Evolutionary conservation across 2,888 invertebrate genomes (phyloP), one percentile per base, ranked within the genome.

Genomic region (Crematogaster levior): DNA sequence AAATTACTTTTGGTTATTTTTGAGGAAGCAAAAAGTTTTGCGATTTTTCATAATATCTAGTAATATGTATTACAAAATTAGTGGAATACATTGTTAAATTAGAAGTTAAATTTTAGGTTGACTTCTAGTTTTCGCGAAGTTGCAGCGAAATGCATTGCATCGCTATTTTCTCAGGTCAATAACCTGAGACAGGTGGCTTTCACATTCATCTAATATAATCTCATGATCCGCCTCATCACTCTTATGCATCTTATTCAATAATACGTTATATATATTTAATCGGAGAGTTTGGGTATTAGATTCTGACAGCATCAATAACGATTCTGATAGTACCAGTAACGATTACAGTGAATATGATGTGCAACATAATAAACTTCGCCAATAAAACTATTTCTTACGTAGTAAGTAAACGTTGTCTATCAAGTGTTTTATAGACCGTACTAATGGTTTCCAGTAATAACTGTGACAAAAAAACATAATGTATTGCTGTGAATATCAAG

Each of bases 201-300:
- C 18, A 48, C 73, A 46, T 61, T 74, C 18, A 60, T 43, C 34
- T 60, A 73, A 43, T 60, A 58, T 72, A 27, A 37, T 43, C 24
- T 30, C 7, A 46, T 60, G 60, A 30, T 60, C 21, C 12, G 21
- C 9, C 61, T 61, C 18, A 21, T 60, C 46, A 43, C 18, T 61
- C 30, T 61, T 74, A 61, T 34, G 15, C 18, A 34, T 34, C 9
- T 24, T 48, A 34, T 43, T 34, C 7, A 43, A 21, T 73, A 73
- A 73, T 73, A 4, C 1, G 3, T 61, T 74, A 30, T 1, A 56
- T 30, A 30, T 40, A 24, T 24, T 46, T 74, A 46, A 21, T 9
- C 18, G 15, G 27, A 53, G 30, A 9, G 9, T n/a, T 46, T 34
- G 18, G 18, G 18, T 6, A 27, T 60, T 24, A 21, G 10, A 46